Conservation (phyloP, 2,797 vertebrate genomes). For the Enteromius afrohamiltoni region DNA sequence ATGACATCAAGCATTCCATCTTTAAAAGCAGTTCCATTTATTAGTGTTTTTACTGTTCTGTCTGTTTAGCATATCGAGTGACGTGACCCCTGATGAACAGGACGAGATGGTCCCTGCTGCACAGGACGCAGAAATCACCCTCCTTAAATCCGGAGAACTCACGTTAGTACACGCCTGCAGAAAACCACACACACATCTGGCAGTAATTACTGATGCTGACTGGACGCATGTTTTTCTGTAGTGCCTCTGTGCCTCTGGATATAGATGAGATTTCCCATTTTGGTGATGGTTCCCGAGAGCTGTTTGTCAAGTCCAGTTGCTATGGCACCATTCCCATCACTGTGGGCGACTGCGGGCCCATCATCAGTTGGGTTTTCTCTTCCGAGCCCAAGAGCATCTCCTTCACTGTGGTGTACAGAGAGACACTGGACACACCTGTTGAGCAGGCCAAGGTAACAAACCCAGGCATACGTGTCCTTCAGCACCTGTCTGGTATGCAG, state of each 20-base stretch:
- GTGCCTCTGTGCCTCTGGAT: constrained; percentile 81
- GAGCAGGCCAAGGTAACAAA: constrained; percentile 88
- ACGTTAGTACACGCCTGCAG: constrained; percentile 79
- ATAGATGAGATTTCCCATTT: constrained; percentile 86
- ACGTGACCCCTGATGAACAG: constrained; percentile 77
- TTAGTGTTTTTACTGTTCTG: constrained; percentile 4
- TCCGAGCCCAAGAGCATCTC: constrained; percentile 95
- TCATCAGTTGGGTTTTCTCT: constrained; percentile 92
- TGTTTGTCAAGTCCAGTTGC: constrained; percentile 90
- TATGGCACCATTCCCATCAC: constrained; percentile 88
- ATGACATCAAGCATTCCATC: neutral
- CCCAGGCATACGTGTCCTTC: neutral
- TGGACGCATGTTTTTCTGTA: constrained; percentile 63
- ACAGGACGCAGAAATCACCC: constrained; percentile 90
- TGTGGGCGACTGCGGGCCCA: constrained; percentile 78
- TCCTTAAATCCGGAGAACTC: constrained; percentile 91
- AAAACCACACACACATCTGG: neutral
- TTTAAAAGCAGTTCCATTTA: neutral
- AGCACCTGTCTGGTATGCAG: neutral
- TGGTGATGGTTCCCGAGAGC: constrained; percentile 84
- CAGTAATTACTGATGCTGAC: neutral
- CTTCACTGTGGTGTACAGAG: constrained; percentile 90
- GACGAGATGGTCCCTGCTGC: constrained; percentile 79
- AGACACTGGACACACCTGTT: constrained; percentile 76
- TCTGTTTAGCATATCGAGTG: constrained; percentile 66